Evolutionary conservation across 2,797 vertebrate species (phyloP).

Genomic region (Leucoraja ocellata): DNA sequence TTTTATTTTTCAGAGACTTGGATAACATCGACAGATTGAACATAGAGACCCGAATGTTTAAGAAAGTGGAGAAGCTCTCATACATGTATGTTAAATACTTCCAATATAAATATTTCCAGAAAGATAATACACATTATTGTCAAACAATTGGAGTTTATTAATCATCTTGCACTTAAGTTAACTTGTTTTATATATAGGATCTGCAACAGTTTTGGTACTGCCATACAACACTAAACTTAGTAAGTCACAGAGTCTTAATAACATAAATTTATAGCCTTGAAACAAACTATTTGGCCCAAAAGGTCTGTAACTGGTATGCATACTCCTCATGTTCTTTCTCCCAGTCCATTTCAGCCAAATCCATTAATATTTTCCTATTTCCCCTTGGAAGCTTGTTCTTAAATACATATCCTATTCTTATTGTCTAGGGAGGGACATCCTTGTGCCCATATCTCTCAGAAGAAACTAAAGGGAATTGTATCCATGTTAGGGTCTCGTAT

Average conservation of each 20-base stretch:
- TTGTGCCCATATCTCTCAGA: neutral
- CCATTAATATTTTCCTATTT: neutral
- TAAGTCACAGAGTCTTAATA: neutral
- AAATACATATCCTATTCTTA: neutral
- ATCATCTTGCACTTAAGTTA: neutral
- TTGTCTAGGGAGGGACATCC: neutral
- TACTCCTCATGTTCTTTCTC: neutral
- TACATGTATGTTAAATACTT: slow-evolving; percentile 55
- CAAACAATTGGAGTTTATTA: neutral
- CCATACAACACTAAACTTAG: neutral
- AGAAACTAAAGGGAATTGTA: neutral
- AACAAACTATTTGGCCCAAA: neutral
- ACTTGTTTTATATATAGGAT: neutral
- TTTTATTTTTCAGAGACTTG: slow-evolving; percentile 50
- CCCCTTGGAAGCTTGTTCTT: neutral
- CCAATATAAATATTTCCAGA: slow-evolving; percentile 1
- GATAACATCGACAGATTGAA: slow-evolving; percentile 59
- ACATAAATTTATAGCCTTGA: neutral
- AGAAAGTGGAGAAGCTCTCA: slow-evolving; percentile 54
- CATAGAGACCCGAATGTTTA: slow-evolving; percentile 57
- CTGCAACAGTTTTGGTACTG: neutral
- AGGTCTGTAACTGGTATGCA: neutral
- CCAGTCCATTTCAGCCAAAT: neutral
- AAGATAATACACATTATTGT: neutral
- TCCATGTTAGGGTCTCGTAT: neutral